phyloP scores from a whole-genome alignment of 2,888 invertebrate genomes.

The Ophion obscuratus region DNA sequence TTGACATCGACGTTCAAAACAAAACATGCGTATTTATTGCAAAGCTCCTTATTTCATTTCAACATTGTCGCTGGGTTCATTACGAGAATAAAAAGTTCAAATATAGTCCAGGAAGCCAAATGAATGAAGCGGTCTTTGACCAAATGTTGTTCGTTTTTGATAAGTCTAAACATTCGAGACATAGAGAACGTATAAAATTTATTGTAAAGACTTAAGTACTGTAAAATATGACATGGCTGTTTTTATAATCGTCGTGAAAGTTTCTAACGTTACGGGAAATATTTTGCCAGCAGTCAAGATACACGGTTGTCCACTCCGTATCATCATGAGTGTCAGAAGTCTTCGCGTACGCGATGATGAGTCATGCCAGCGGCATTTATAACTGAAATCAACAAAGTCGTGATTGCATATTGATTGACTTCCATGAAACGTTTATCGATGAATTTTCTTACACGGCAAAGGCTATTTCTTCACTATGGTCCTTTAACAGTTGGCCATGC shows the following conservation, averaged over 20 bases:
- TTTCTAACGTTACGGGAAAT: slow-evolving; percentile 47
- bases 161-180: background rate
- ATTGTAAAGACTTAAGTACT: slow-evolving; percentile 50
- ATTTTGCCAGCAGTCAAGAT: slow-evolving; percentile 52
- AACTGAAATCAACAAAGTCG: slow-evolving; percentile 40
- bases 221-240: slow-evolving; percentile 62
- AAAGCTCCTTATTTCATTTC: too few relatives aligned
- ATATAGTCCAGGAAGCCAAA: background rate
- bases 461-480: slow-evolving; percentile 42
- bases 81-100: background rate
- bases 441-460: slow-evolving; percentile 38
- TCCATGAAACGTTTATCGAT: background rate
- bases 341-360: slow-evolving; percentile 42
- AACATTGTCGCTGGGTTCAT: too few relatives aligned
- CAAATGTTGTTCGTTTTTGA: background rate
- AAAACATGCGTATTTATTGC: too few relatives aligned
- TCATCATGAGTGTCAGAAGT: slow-evolving; percentile 42
- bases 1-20: too few relatives aligned
- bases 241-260: slow-evolving; percentile 54
- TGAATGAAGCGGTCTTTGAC: background rate
- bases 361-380: slow-evolving; percentile 53
- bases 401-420: background rate
- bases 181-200: background rate
- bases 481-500: slow-evolving; percentile 58
- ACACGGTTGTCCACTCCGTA: slow-evolving; percentile 44